Conservation (phyloP, 2,797 vertebrate species). For the Columba guinea region DNA sequence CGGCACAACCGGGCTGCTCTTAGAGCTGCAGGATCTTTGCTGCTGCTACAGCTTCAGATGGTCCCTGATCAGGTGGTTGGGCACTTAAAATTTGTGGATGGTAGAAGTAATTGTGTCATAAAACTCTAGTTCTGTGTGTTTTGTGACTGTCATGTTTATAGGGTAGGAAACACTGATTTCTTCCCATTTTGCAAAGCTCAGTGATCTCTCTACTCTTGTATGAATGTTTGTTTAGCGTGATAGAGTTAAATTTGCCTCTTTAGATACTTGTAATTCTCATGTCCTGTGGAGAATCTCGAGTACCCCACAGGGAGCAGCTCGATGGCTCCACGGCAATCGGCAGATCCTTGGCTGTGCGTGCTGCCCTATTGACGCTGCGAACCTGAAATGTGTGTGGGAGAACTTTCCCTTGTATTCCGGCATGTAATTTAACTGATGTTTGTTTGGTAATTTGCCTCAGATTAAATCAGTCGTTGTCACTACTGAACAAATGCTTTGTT, state of each 20-base stretch:
- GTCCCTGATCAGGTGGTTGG: neutral
- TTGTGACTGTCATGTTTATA: neutral
- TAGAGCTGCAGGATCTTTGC: neutral
- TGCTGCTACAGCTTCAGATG: neutral
- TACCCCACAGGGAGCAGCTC: neutral
- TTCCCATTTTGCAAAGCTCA: neutral
- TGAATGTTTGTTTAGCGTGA: neutral
- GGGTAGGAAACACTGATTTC: neutral
- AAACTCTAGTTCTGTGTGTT: neutral
- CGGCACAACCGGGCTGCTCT: neutral
- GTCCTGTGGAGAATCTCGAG: neutral
- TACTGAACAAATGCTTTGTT: conserved; percentile 44
- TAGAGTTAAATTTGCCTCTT: neutral
- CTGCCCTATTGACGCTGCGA: neutral
- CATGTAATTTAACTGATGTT: conserved; percentile 50
- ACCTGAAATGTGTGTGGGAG: conserved; percentile 29
- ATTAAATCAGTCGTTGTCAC: conserved; percentile 40
- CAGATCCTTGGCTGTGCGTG: neutral
- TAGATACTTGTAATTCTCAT: neutral
- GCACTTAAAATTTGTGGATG: neutral
- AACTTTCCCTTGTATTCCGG: neutral
- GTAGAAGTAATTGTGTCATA: neutral
- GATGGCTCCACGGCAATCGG: neutral
- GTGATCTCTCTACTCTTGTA: neutral
- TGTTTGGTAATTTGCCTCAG: conserved; percentile 36